Base-by-base conservation (phyloP, 2,797 vertebrate species). In the Sparus aurata region DNA sequence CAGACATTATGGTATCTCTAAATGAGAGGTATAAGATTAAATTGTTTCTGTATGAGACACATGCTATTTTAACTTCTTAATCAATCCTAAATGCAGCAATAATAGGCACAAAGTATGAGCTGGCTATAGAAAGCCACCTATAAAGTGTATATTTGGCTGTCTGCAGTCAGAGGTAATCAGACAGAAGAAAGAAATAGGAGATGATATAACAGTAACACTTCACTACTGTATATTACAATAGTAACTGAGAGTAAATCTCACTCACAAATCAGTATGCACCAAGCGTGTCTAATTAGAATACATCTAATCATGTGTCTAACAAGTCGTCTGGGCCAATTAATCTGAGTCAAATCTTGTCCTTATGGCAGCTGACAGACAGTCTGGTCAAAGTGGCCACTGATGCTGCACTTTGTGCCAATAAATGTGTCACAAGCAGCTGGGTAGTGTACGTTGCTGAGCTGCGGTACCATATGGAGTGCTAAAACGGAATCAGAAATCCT, bases 361-460 rank as follows among this genome's bases (percentile, higher is more conserved):
- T 86, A 85, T 89, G 91, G 78, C 87, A 68, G 73, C 77, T 91
- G 88, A 92, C 86, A 85, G 76, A 87, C 82, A 92, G 83, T 84
- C 84, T 93, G 91, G 91, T 93, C 88, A 85, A 91, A 92, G 83
- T 52, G 85, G 72, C 69, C 88, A 83, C 76, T 74, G 86, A 84
- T 91, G 82, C 92, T 91, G 88, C 0, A 0, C 77, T 69, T 85
- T 83, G 79, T 95, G 95, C 96, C 96, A 95, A 92, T 94, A 95
- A 95, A 95, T 92, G 95, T 96, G 95, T 96, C 93, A 93, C 84
- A 92, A 92, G 95, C 96, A 97, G 96, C 96, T 96, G 96, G 94
- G 93, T 78, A 57, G 92, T 90, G 89, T 92, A 93, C 92, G 94
- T 94, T 83, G 94, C 94, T 93, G 92, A 93, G 94, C 94, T 95